A percentile compares a stretch with the other conserved stretches of the same genome.
Evolutionary conservation across 2,113 vertebrate genomes (phyloP).

Genomic region (Podilymbus podiceps): DNA sequence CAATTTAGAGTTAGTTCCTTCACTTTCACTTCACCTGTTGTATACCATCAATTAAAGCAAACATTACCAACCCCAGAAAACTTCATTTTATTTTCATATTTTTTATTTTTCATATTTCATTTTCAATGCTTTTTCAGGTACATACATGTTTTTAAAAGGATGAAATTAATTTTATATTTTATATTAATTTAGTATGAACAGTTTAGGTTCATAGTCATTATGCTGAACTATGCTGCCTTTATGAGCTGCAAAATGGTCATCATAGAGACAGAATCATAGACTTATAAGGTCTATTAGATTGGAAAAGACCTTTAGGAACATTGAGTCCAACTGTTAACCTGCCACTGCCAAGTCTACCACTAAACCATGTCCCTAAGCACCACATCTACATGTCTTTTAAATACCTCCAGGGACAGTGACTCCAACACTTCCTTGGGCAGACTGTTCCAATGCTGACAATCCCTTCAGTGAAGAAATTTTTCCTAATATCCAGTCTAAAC

Average conservation of each 20-base stretch:
- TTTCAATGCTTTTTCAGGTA: not conserved
- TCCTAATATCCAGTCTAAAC: no score
- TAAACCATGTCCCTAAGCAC: no score
- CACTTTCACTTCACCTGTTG: not conserved
- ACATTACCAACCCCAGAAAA: not conserved
- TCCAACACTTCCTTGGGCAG: no score
- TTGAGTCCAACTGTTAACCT: no score
- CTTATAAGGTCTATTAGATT: no score
- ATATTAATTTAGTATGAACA: not conserved
- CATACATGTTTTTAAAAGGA: not conserved
- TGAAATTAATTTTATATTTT: not conserved
- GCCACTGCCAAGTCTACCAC: no score
- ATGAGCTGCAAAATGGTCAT: not conserved
- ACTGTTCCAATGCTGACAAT: no score
- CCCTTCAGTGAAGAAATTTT: no score
- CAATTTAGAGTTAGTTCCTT: not conserved
- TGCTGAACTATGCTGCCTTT: not conserved
- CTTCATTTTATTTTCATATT: not conserved
- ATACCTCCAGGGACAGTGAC: no score
- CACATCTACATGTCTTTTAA: no score
- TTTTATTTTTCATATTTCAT: no score
- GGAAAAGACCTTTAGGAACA: no score
- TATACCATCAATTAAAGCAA: not conserved
- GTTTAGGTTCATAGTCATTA: not conserved
- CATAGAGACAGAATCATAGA: not conserved